Evolutionary conservation across 2,113 vertebrate genomes (phyloP).

Genomic region (Phyllostomus discolor): DNA sequence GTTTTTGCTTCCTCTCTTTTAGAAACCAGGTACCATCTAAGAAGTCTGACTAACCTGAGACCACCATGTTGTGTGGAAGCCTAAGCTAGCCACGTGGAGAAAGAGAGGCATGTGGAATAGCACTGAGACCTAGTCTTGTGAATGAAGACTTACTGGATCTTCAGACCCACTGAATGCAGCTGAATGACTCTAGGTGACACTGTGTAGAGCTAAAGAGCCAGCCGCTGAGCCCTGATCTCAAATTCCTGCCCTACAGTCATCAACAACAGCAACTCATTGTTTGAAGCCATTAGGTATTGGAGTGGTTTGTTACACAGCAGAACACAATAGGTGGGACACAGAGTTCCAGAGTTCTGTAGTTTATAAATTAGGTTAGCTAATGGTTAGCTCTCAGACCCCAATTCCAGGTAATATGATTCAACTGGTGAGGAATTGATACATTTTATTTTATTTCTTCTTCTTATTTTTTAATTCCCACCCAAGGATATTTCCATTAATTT

Average conservation of each 20-base stretch:
- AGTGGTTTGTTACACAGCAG: not conserved
- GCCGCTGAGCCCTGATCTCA: not conserved
- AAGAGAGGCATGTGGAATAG: not conserved
- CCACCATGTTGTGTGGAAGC: not conserved
- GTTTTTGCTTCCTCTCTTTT: not conserved
- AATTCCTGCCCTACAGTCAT: not conserved
- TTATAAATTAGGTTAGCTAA: not conserved
- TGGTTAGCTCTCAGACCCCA: not conserved
- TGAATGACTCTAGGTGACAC: not conserved
- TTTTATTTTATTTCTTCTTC: not conserved
- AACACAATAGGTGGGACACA: not conserved
- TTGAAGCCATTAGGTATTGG: not conserved
- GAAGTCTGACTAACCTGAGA: not conserved
- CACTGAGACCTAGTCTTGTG: not conserved
- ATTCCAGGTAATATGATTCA: not conserved
- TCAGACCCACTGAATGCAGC: not conserved
- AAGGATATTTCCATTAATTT: too few relatives aligned
- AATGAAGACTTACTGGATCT: not conserved
- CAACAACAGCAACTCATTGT: not conserved
- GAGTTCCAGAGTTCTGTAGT: not conserved
- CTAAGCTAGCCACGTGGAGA: not conserved
- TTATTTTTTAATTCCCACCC: too few relatives aligned
- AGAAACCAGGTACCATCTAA: not conserved
- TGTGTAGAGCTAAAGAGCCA: not conserved
- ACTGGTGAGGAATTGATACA: not conserved